Percentiles rank a stretch among this genome's conserved stretches.
phyloP scores from a whole-genome alignment of 1,140 invertebrate genomes.

The Protaetia brevitarsis region DNA sequence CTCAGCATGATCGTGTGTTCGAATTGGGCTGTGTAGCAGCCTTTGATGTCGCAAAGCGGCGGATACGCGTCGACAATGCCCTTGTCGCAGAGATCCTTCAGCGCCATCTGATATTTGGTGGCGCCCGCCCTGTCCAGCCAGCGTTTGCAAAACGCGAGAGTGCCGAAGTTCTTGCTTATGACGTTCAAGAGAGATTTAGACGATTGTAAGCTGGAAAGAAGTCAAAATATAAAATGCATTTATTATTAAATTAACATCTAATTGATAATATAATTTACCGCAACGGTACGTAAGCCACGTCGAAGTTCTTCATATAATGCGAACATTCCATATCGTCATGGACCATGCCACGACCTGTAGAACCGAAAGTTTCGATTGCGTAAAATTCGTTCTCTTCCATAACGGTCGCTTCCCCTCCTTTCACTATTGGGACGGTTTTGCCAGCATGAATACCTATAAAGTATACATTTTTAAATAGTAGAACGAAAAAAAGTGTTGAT shows the following conservation, averaged over 20 bases:
- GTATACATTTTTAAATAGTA: no score
- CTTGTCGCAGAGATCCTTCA: constrained; percentile 98
- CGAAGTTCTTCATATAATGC: constrained; percentile 99
- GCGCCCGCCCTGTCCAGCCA: constrained; percentile 97
- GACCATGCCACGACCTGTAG: constrained; percentile 93
- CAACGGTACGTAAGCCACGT: constrained; percentile 87
- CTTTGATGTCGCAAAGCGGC: constrained; percentile 95
- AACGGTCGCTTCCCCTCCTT: constrained; percentile 92
- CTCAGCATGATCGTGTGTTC: constrained; percentile 97
- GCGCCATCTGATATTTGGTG: constrained; percentile 95
- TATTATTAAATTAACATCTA: constrained; percentile 16
- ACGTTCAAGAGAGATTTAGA: constrained; percentile 90
- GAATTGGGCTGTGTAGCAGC: constrained; percentile 98
- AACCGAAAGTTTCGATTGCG: constrained; percentile 99
- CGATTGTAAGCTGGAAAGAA: constrained; percentile 69
- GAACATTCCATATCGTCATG: constrained; percentile 99
- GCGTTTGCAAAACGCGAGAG: constrained; percentile 96
- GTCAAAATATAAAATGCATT: constrained; percentile 11
- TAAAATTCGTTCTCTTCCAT: constrained; percentile 99
- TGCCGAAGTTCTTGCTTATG: constrained; percentile 99
- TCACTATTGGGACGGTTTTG: constrained; percentile 99
- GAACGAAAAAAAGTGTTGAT: no score
- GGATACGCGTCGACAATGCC: constrained; percentile 95
- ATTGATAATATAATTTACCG: constrained; percentile 50
- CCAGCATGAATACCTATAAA: constrained; percentile 90